Base-by-base conservation (phyloP, 2,888 invertebrate genomes). In the Coronaproctus castanopsis region DNA sequence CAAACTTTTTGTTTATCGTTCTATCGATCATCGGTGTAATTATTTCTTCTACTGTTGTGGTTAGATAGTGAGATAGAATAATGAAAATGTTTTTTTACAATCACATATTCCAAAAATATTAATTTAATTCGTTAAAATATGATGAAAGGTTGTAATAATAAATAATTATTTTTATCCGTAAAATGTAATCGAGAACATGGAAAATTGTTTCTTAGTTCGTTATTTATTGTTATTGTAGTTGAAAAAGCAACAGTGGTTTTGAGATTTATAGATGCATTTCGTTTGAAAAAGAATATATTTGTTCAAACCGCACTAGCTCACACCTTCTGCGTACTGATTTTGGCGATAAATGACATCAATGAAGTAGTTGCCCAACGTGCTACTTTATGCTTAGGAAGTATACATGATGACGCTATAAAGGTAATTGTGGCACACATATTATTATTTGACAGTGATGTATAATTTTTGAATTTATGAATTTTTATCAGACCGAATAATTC, bases 271-370 rank as follows among this genome's bases (percentile, higher is more conserved):
- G 92, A 93, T 70, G 82, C 86, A 0, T 87, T 88, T 0, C 88
- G 91, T 0, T 76, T 93, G 24, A 80, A 85, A 67, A 85, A 84
- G 59, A 86, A 90, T 70, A 79, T 82, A 59, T 80, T 83, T 1
- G 75, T 98, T 55, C 93, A 96, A 73, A 89, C 95, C 0, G 88
- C 93, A 0, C 73, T 98, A 67, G 91, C 97, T 3, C 95, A 95
- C 65, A 91, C 95, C 1, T 96, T 97, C 77, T 96, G 93, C 73
- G 92, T 95, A 72, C 78, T 97, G 60, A 87, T 98, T 66, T 89
- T 90, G 58, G 88, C 92, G 67, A 86, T 97, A 81, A 93, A 96
- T 73, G 98, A 98, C 72, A 82, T 83, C 62, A 92, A 90, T 73
- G 87, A 95, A 19, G 85, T 91, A 66, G 95, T 98, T 2, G 92